phyloP scores from a whole-genome alignment of 2,797 vertebrate genomes.

The Thripadectes ignobilis region DNA sequence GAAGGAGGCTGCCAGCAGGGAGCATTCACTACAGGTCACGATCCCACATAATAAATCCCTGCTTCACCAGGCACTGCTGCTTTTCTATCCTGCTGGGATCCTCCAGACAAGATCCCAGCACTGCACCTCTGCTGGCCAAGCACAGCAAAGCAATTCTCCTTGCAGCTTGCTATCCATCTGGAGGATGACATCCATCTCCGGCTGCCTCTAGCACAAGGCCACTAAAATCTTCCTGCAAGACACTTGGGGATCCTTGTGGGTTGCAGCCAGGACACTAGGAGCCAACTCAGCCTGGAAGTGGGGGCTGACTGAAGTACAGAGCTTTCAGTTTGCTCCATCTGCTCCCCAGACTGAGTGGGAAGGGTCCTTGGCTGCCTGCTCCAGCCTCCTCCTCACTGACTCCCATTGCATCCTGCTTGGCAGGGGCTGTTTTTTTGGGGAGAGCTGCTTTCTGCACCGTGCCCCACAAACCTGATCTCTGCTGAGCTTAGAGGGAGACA shows the following conservation, averaged over 20 bases:
- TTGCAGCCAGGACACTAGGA: not conserved
- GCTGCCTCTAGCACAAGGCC: not conserved
- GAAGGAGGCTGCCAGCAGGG: not conserved
- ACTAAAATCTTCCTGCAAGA: not conserved
- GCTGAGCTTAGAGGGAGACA: not conserved
- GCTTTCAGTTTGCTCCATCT: not conserved
- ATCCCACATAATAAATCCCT: not conserved
- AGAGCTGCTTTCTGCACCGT: not conserved
- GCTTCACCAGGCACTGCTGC: not conserved
- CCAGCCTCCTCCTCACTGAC: not conserved
- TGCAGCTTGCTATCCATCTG: not conserved
- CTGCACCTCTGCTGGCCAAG: not conserved
- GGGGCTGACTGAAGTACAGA: not conserved
- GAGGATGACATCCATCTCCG: not conserved
- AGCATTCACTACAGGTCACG: fast-evolving
- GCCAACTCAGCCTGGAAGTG: not conserved
- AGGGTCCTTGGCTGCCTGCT: not conserved
- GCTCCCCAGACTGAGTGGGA: constrained; percentile 25
- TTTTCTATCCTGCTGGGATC: not conserved
- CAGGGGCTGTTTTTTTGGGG: not conserved
- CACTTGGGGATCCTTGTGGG: not conserved
- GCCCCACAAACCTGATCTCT: not conserved
- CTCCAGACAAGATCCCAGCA: not conserved
- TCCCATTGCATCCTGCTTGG: not conserved
- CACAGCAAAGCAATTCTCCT: not conserved